These are phyloP conservation scores for Brachionus calyciflorus DNA, from an alignment of 1,140 invertebrate species.

Conservation along the genomic window DNA sequence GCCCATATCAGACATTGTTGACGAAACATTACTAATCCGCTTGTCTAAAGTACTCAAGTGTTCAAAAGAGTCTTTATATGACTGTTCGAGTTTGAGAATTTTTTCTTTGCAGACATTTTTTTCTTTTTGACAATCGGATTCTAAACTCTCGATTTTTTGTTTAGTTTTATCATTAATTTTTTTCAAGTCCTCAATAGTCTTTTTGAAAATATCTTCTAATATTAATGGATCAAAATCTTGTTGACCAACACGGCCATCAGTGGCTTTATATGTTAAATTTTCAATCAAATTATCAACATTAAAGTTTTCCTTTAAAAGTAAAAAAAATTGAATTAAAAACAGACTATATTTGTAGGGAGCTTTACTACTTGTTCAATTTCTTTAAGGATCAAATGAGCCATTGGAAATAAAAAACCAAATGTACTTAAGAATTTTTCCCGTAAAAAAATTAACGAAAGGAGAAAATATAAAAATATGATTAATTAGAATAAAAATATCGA, in stretches of 20 bases:
- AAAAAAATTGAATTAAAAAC: neutral
- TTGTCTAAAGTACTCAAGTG: conserved; percentile 25
- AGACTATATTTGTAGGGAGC: too few relatives aligned
- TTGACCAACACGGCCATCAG: conserved; percentile 32
- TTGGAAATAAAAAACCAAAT: too few relatives aligned
- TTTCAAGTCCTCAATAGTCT: conserved; percentile 22
- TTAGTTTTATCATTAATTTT: conserved; percentile 40
- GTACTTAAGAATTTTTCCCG: too few relatives aligned
- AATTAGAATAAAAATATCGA: too few relatives aligned
- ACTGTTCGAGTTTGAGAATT: neutral
- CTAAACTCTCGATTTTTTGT: conserved; percentile 23
- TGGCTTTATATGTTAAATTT: conserved; percentile 43
- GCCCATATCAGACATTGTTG: conserved; percentile 39
- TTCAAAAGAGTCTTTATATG: conserved; percentile 27
- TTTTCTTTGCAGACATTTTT: conserved; percentile 16
- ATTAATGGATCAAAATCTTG: conserved; percentile 37
- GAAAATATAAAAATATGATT: too few relatives aligned
- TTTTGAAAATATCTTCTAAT: conserved; percentile 42
- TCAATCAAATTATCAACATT: conserved; percentile 46
- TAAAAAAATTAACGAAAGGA: too few relatives aligned
- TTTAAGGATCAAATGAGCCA: conserved; percentile 39
- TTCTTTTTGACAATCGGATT: conserved; percentile 28
- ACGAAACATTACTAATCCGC: conserved; percentile 19
- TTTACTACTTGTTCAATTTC: conserved; percentile 44
- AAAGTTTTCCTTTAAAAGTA: neutral